phyloP scores from a whole-genome alignment of 2,797 vertebrate genomes.

The Petrocephalus sullivani region DNA sequence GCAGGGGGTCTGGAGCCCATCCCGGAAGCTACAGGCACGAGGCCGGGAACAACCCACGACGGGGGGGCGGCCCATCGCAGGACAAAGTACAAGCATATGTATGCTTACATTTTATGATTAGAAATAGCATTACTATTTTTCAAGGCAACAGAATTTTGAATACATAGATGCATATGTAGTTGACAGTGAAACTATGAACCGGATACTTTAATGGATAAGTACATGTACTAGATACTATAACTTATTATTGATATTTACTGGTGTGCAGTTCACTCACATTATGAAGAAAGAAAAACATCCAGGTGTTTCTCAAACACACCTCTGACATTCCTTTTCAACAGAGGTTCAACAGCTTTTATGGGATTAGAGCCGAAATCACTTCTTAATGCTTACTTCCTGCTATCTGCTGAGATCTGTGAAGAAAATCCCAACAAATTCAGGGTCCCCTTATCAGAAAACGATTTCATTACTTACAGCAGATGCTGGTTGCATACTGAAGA shows the following conservation, averaged over 20 bases:
- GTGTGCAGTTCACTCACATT: not conserved
- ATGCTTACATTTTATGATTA: not conserved
- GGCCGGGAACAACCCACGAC: too few relatives aligned
- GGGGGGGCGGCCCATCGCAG: too few relatives aligned
- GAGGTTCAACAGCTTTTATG: not conserved
- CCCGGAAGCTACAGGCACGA: too few relatives aligned
- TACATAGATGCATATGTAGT: not conserved
- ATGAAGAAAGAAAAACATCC: not conserved
- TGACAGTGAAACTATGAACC: not conserved
- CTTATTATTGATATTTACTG: not conserved
- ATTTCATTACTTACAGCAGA: constrained; percentile 9
- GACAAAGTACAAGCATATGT: too few relatives aligned
- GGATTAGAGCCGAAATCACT: not conserved
- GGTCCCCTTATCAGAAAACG: constrained; percentile 17
- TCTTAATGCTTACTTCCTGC: not conserved
- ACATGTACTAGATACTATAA: not conserved
- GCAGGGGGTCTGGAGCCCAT: too few relatives aligned
- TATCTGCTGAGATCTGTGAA: constrained; percentile 21
- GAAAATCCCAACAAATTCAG: constrained; percentile 4
- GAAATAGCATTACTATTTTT: not conserved
- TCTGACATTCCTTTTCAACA: not conserved
- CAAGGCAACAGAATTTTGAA: not conserved
- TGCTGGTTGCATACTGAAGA: not conserved
- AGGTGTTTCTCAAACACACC: not conserved
- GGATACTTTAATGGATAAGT: not conserved